Percentiles rank a stretch among this genome's conserved stretches.
These are phyloP conservation scores for Myanophis thanlyinensis DNA, from an alignment of 2,113 vertebrate genomes.

Conservation along the genomic window DNA sequence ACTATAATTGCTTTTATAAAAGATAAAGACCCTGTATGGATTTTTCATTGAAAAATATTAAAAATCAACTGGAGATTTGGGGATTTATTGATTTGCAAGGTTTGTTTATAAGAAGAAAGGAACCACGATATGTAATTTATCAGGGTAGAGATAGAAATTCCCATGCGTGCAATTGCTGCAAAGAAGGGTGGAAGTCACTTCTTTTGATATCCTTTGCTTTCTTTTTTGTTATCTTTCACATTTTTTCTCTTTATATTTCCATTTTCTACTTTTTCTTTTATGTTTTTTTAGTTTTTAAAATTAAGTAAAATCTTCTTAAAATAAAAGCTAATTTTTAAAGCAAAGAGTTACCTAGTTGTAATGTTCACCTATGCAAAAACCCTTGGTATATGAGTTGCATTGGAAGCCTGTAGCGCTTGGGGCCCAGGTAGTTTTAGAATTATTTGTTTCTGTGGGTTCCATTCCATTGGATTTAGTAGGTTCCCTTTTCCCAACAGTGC, in stretches of 20 bases:
- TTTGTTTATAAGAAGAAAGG: not conserved
- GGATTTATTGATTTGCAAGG: not conserved
- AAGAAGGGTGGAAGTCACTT: not conserved
- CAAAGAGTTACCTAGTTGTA: not conserved
- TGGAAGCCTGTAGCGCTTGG: not conserved
- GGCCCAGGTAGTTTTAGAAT: not conserved
- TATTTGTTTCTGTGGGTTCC: not conserved
- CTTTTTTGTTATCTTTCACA: not conserved
- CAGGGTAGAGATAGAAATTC: not conserved
- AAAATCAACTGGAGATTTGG: not conserved
- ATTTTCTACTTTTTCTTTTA: not conserved
- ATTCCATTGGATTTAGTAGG: not conserved
- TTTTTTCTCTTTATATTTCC: not conserved
- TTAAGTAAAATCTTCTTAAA: not conserved
- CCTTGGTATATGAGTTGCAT: not conserved
- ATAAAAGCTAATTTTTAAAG: not conserved
- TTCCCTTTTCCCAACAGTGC: not conserved
- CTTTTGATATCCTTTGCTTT: not conserved
- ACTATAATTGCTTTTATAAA: not conserved
- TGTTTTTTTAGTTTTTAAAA: not conserved
- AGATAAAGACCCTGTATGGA: not conserved
- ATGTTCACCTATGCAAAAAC: not conserved
- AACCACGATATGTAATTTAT: not conserved
- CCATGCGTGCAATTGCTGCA: not conserved
- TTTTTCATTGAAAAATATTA: not conserved